These are phyloP conservation scores for Ammodytes marinus DNA, from an alignment of 2,113 vertebrate species.

Conservation along the genomic window DNA sequence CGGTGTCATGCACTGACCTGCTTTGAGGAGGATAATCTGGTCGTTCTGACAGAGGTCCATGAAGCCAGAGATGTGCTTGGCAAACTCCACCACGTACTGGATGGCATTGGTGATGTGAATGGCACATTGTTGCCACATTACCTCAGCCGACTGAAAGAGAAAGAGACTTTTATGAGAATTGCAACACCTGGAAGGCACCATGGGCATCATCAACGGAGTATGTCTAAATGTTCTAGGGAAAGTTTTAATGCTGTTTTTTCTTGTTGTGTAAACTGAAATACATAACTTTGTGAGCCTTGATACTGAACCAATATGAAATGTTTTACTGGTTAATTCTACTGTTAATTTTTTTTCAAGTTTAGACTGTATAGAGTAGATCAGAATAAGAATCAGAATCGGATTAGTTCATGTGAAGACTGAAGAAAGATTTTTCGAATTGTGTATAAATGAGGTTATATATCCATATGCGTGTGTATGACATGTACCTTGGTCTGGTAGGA, in stretches of 20 bases:
- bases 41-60: conserved; percentile 96
- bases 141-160: conserved; percentile 87
- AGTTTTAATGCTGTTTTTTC: not conserved
- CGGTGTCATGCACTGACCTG: conserved; percentile 83
- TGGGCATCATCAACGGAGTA: not conserved
- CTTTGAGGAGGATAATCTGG: conserved; percentile 96
- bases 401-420: not conserved
- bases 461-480: not conserved
- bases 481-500: conserved; percentile 89
- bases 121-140: conserved; percentile 93
- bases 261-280: no score
- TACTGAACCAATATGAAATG: not conserved
- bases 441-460: not conserved
- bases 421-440: not conserved
- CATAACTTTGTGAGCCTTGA: not conserved
- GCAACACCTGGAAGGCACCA: not conserved
- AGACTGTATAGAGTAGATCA: not conserved
- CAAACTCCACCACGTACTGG: conserved; percentile 95
- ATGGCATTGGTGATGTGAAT: conserved; percentile 92
- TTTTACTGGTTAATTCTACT: not conserved
- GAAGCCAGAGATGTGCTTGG: conserved; percentile 93
- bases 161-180: conserved; percentile 4
- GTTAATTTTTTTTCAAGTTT: not conserved
- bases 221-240: not conserved
- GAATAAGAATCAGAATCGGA: not conserved